Evolutionary conservation across 2,797 vertebrate species (phyloP).

Genomic region (Peromyscus attwateri): DNA sequence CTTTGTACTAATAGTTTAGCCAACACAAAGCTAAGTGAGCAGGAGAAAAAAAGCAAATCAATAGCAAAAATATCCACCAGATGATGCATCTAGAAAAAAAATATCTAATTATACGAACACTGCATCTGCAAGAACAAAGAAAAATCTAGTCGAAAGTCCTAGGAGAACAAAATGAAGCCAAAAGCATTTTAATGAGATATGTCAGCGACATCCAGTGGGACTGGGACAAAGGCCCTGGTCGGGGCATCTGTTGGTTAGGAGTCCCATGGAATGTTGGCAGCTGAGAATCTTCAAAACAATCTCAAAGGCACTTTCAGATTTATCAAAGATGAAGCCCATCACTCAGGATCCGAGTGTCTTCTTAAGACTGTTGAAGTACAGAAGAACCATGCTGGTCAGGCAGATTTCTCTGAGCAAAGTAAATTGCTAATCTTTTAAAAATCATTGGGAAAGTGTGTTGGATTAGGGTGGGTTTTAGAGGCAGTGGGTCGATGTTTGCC

Average conservation of each 20-base stretch:
- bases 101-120: constrained; percentile 27
- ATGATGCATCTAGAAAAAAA: background rate
- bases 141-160: background rate
- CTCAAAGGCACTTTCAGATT: background rate
- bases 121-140: constrained; percentile 24
- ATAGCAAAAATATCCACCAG: constrained; percentile 33
- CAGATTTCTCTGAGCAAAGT: background rate
- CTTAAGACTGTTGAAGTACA: background rate
- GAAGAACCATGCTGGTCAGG: background rate
- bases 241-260: background rate
- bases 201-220: background rate
- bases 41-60: background rate
- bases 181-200: constrained; percentile 32
- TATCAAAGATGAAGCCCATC: background rate
- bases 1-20: constrained; percentile 39
- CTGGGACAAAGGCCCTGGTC: background rate
- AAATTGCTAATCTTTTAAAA: background rate
- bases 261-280: background rate
- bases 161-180: constrained; percentile 28
- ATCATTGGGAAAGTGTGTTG: background rate
- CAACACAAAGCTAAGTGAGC: constrained; percentile 32
- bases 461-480: background rate
- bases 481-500: background rate
- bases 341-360: background rate
- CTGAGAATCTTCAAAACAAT: background rate